phyloP scores from a whole-genome alignment of 2,888 invertebrate genomes.

The Diloba caeruleocephala region DNA sequence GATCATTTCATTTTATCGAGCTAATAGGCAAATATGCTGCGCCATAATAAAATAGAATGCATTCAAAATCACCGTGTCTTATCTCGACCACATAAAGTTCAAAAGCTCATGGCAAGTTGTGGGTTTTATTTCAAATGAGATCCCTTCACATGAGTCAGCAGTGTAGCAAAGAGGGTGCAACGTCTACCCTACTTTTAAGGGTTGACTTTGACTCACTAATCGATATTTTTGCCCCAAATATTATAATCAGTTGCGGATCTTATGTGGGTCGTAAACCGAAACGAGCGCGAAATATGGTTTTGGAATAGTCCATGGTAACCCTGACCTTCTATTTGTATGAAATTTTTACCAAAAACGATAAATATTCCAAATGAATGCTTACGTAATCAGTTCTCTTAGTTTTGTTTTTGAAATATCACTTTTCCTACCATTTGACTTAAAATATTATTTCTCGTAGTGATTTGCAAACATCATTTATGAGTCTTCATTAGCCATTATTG shows the following conservation, averaged over 20 bases:
- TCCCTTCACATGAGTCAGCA: constrained; percentile 72
- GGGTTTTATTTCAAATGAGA: constrained; percentile 41
- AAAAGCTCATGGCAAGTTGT: constrained; percentile 40
- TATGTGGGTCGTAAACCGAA: constrained; percentile 58
- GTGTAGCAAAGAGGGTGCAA: constrained; percentile 67
- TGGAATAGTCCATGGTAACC: constrained; percentile 43
- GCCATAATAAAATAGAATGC: constrained; percentile 60
- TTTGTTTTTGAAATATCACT: constrained; percentile 19
- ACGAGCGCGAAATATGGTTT: constrained; percentile 34
- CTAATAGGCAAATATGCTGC: constrained; percentile 80
- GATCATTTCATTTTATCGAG: constrained; percentile 66
- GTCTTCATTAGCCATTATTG: not conserved
- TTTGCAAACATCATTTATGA: not conserved
- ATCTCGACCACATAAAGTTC: constrained; percentile 40
- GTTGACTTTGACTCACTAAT: constrained; percentile 73
- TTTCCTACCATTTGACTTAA: constrained; percentile 7
- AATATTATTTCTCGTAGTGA: not conserved
- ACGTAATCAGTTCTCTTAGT: constrained; percentile 10
- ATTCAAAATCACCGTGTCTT: constrained; percentile 46
- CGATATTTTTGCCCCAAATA: constrained; percentile 75
- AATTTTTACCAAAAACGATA: constrained; percentile 28
- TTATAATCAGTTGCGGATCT: constrained; percentile 44
- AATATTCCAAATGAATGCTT: constrained; percentile 6
- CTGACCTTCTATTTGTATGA: constrained; percentile 40
- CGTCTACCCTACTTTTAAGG: constrained; percentile 68